These are phyloP conservation scores for Ellobium chinense DNA, from an alignment of 2,888 invertebrate genomes.

Conservation along the genomic window DNA sequence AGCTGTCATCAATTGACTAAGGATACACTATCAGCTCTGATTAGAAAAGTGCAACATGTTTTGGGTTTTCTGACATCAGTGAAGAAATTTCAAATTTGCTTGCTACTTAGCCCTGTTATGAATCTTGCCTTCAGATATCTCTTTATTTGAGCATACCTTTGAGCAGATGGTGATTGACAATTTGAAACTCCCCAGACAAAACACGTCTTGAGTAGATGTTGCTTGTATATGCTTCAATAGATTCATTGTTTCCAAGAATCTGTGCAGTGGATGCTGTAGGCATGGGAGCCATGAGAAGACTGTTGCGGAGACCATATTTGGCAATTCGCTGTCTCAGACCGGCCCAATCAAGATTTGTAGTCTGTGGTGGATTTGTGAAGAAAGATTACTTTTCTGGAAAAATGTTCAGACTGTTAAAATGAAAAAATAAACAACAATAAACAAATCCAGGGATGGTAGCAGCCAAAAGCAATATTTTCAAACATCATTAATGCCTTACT, in stretches of 20 bases:
- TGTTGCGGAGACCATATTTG: constrained; percentile 92
- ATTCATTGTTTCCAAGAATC: constrained; percentile 99
- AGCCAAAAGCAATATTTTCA: too few species aligned
- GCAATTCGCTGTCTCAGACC: constrained; percentile 90
- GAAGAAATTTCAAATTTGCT: too few species aligned
- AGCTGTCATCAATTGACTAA: too few species aligned
- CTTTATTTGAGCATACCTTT: constrained; percentile 77
- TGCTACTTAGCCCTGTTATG: too few species aligned
- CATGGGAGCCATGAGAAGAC: constrained; percentile 96
- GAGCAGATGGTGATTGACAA: constrained; percentile 97
- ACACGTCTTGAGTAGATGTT: constrained; percentile 97
- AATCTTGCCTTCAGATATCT: too few species aligned
- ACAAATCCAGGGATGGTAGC: too few species aligned
- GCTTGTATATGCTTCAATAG: constrained; percentile 98
- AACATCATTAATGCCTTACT: too few species aligned
- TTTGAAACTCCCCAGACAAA: constrained; percentile 95
- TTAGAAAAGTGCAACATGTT: too few species aligned
- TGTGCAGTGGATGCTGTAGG: constrained; percentile 99
- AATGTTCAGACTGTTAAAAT: constrained; percentile 68
- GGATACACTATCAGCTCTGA: too few species aligned
- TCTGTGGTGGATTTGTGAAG: constrained; percentile 18
- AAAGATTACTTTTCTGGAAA: background rate
- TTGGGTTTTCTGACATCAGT: too few species aligned
- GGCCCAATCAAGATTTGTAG: constrained; percentile 90
- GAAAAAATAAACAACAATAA: background rate